Base-by-base conservation (phyloP, 1,140 invertebrate species). In the Habropoda laboriosa region DNA sequence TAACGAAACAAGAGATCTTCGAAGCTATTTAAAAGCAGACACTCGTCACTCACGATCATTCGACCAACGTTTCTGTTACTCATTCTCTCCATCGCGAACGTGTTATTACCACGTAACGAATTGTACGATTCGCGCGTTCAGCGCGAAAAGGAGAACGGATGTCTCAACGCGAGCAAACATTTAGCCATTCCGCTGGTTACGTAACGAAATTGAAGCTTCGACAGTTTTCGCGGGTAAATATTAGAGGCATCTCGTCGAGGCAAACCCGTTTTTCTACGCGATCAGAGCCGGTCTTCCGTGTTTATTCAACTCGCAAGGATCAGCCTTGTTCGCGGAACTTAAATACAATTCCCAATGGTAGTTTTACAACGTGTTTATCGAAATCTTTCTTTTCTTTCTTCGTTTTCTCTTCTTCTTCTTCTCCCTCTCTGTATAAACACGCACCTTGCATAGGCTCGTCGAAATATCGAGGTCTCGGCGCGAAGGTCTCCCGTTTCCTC, bases 131-230 rank as follows among this genome's bases (percentile, higher is more conserved):
- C 61, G 2, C 61, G 18, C 21, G 4, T 35, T 13, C 53, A 38
- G 35, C 27, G 40, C 18, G 38, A n/a, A 71, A 71, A 71, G 7
- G 35, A 70, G 68, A 42, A 57, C 53, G 24, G 40, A 47, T 45
- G 68, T 45, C 51, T 61, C 67, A 67, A 51, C 49, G 16, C 32
- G 47, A 68, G 67, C 66, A 75, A 80, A 78, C 70, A 16, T 42
- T 68, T 30, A 32, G 71, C 27, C 57, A 16, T 77, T 53, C 16
- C 27, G 58, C 21, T 55, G 2, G 38, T 70, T 57, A 70, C 10
- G 47, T n/a, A 74, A 78, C 35, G 70, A 75, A 68, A 58, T 77
- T 68, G 40, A 35, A 49, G 24, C 55, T 42, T 47, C 27, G 27
- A 72, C 55, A 51, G 6, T 73, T 61, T 61, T 73, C 55, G 71